Evolutionary conservation across 1,140 invertebrate genomes (phyloP), one percentile per base, ranked within the genome.

Genomic region (Doryteuthis pealeii): DNA sequence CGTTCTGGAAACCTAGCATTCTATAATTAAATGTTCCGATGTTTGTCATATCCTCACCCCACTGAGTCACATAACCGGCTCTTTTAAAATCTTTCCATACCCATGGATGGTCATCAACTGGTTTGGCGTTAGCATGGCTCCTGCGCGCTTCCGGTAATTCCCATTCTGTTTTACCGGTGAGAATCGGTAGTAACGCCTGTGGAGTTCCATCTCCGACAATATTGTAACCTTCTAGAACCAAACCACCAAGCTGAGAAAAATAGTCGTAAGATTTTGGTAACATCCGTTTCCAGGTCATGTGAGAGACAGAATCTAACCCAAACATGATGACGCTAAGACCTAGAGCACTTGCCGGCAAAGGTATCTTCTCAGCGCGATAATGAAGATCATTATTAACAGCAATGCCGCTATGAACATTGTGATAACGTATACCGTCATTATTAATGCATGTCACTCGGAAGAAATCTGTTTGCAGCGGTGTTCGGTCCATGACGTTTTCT

Each of bases 121-220:
- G 91, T 65, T 90, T 90, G 0, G 92, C 91, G 45, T 91, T 90
- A 8, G 89, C 90, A 82, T 92, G 91, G 1, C 94, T 90, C 84
- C 94, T 94, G 67, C 96, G 90, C 0, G 83, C 78, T 76, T 83
- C 80, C 12, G 83, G 85, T 22, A 86, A 77, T 69, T 85, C 96
- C 6, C 93, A 83, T 87, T 98, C 96, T 0, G 93, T 96, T 86
- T 93, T 92, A 6, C 91, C 91, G 0, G 96, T 97, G 0, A 98
- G 88, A 66, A 98, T 93, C 0, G 96, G 96, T 54, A 97, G 94
- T 28, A 97, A 87, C 0, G 96, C 95, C 80, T 97, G 95, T 0
- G 96, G 95, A 0, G 96, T 98, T 0, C 96, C 96, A 88, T 98
- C 96, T 0, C 96, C 96, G 2, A 98, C 92, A 73, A 97, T 96